These are phyloP conservation scores for Hemitrygon akajei DNA, from an alignment of 2,797 vertebrate genomes.

Conservation along the genomic window DNA sequence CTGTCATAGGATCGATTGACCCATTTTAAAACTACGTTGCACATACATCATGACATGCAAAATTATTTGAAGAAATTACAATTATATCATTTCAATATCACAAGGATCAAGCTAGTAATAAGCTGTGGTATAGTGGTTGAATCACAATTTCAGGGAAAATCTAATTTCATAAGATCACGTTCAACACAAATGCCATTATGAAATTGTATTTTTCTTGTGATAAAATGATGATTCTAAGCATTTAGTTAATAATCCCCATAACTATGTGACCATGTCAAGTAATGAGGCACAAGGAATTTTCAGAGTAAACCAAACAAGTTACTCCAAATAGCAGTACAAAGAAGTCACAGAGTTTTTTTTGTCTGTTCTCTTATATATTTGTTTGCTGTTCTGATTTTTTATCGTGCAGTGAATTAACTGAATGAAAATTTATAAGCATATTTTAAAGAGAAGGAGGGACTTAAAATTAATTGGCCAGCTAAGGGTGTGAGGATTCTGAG, in stretches of 20 bases:
- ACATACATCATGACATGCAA: background rate
- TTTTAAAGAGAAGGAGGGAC: background rate
- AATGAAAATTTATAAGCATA: background rate
- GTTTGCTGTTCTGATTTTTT: background rate
- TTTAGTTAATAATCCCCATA: background rate
- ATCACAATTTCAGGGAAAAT: background rate
- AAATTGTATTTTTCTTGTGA: background rate
- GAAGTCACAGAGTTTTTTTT: background rate
- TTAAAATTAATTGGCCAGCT: background rate
- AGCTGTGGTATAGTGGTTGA: background rate
- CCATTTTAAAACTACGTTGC: slow-evolving; percentile 21
- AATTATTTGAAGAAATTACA: slow-evolving; percentile 26
- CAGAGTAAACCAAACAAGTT: background rate
- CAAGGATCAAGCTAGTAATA: background rate
- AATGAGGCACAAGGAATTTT: background rate
- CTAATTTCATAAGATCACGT: background rate
- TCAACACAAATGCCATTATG: background rate
- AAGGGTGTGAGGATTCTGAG: background rate
- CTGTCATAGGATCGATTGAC: slow-evolving; percentile 34
- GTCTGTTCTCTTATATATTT: background rate
- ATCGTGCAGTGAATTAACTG: background rate
- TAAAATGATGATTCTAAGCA: background rate
- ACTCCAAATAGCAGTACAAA: background rate
- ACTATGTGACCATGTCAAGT: background rate
- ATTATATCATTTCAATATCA: background rate